Percentiles rank a stretch among this genome's conserved stretches.
These are phyloP conservation scores for Hystrix cristata DNA, from an alignment of 2,113 vertebrate genomes.

Conservation along the genomic window DNA sequence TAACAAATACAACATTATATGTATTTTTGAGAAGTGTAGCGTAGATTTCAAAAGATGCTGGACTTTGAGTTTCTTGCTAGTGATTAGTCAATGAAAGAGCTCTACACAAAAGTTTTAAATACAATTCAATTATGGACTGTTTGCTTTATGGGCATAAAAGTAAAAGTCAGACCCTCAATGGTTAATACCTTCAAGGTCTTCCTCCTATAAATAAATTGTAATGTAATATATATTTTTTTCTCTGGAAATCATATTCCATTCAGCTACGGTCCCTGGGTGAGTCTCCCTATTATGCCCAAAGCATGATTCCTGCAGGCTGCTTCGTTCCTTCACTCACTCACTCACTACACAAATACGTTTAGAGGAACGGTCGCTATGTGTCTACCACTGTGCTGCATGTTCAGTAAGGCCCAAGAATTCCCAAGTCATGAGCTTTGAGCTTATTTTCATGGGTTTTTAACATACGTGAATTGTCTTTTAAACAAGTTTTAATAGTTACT, in stretches of 20 bases:
- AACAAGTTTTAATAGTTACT: background rate
- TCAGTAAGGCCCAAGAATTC: background rate
- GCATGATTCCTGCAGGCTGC: background rate
- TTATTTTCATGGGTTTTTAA: background rate
- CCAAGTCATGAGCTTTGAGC: background rate
- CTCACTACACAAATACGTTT: background rate
- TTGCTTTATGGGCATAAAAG: background rate
- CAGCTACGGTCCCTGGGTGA: background rate
- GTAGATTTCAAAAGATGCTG: background rate
- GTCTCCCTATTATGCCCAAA: background rate
- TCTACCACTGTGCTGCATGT: background rate
- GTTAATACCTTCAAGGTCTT: background rate
- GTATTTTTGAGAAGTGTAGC: conserved; percentile 1
- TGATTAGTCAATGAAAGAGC: conserved; percentile 2
- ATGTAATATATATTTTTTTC: background rate
- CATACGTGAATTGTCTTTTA: background rate
- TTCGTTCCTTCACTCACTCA: background rate
- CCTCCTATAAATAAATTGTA: background rate
- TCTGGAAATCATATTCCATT: background rate
- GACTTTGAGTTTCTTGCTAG: background rate
- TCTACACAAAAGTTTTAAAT: background rate
- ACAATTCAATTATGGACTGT: background rate
- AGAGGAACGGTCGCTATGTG: background rate
- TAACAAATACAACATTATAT: background rate
- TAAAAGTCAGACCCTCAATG: background rate